Conservation (phyloP, 2,888 invertebrate species). For the Parnassius mnemosyne region DNA sequence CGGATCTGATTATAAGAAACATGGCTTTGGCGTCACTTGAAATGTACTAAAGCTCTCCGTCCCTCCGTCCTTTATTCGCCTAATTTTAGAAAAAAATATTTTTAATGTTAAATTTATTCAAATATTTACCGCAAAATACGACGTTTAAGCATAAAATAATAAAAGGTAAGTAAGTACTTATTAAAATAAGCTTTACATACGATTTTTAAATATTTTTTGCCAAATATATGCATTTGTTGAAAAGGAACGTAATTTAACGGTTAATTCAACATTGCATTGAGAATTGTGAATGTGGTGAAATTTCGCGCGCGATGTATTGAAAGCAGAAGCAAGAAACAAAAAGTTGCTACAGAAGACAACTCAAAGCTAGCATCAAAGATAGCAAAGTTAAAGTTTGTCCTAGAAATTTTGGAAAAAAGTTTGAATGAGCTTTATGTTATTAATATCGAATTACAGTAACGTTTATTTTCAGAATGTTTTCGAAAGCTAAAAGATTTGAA, state of each 20-base stretch:
- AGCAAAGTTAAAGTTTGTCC: neutral
- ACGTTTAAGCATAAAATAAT: no score
- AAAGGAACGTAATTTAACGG: constrained; percentile 43
- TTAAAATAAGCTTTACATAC: neutral
- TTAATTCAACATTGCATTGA: constrained; percentile 24
- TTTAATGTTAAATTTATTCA: no score
- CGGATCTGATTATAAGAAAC: no score
- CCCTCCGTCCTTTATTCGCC: no score
- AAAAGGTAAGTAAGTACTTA: neutral
- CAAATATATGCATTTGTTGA: constrained; percentile 15
- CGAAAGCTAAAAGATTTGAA: constrained; percentile 74
- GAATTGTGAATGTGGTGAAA: constrained; percentile 6
- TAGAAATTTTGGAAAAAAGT: no score
- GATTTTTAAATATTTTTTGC: neutral
- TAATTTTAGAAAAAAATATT: no score
- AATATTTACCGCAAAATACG: no score
- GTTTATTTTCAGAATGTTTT: constrained; percentile 53
- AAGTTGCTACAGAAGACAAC: constrained; percentile 5
- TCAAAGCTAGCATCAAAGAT: no score
- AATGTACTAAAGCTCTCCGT: no score
- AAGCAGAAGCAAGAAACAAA: constrained; percentile 4
- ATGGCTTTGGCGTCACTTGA: no score
- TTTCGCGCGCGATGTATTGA: constrained; percentile 38
- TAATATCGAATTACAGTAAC: neutral
- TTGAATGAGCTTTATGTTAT: no score